Conservation (phyloP, 2,797 vertebrate genomes). For the Labeo calbasu region DNA sequence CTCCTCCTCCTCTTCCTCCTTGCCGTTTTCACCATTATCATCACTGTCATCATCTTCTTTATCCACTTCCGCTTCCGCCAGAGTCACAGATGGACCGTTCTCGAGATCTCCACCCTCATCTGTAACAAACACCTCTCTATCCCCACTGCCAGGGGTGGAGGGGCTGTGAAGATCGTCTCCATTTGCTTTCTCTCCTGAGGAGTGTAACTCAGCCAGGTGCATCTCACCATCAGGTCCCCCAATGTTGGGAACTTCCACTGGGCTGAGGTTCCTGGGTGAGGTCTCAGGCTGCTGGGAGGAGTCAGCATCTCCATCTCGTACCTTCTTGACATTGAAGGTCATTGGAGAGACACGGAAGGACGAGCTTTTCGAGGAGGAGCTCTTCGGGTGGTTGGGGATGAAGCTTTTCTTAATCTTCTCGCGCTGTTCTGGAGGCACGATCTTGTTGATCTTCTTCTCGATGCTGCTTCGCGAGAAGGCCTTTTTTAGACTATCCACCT, state of each 20-base stretch:
- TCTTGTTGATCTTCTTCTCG: constrained; percentile 95
- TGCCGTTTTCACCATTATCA: constrained; percentile 60
- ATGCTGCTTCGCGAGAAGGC: constrained; percentile 94
- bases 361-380: constrained; percentile 82
- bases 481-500: constrained; percentile 95
- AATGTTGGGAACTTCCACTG: constrained; percentile 77
- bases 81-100: constrained; percentile 64
- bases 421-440: constrained; percentile 89
- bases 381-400: constrained; percentile 87
- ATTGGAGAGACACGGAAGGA: constrained; percentile 89
- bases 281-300: constrained; percentile 28
- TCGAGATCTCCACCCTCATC: constrained; percentile 64
- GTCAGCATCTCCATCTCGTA: constrained; percentile 78
- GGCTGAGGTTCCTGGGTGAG: constrained; percentile 60
- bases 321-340: constrained; percentile 86
- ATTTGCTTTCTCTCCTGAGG: constrained; percentile 68
- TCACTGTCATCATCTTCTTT: constrained; percentile 67
- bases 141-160: constrained; percentile 61
- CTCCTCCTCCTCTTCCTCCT: constrained; percentile 65
- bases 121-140: constrained; percentile 66
- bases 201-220: constrained; percentile 73
- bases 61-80: constrained; percentile 66
- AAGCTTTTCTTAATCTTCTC: constrained; percentile 95
- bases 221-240: constrained; percentile 73
- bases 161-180: constrained; percentile 61